Evolutionary conservation across 1,140 invertebrate genomes (phyloP).

Genomic region (Luehdorfia chinensis): DNA sequence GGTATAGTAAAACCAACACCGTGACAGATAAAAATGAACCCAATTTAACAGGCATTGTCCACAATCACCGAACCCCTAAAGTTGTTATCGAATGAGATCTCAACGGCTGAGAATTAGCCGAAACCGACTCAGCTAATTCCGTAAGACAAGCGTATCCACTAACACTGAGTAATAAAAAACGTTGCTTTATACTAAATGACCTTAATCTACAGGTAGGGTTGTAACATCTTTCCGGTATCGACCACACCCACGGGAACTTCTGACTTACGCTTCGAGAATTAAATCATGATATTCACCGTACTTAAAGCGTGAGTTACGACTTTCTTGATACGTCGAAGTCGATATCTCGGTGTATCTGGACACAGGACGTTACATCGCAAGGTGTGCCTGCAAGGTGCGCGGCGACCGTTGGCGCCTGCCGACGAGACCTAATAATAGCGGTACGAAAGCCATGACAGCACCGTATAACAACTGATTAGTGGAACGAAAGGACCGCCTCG

Average conservation of each 20-base stretch:
- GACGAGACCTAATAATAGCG: conserved; percentile 32
- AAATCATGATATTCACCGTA: conserved; percentile 19
- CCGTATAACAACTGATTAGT: conserved; percentile 61
- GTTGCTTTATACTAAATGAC: conserved; percentile 46
- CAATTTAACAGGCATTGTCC: conserved; percentile 13
- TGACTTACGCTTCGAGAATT: not conserved
- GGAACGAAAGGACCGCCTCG: conserved; percentile 18
- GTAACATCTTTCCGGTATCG: conserved; percentile 29
- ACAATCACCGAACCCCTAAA: not conserved
- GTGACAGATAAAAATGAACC: conserved; percentile 14
- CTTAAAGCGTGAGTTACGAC: conserved; percentile 10
- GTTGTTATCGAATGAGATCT: conserved; percentile 58
- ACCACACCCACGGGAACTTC: conserved; percentile 4
- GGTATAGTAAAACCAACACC: conserved; percentile 15
- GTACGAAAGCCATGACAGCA: conserved; percentile 33
- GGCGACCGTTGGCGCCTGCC: conserved; percentile 21
- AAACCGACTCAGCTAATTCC: conserved; percentile 42
- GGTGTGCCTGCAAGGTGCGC: conserved; percentile 45
- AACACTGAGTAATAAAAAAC: conserved; percentile 43
- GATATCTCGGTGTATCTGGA: conserved; percentile 49
- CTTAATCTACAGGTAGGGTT: conserved; percentile 57
- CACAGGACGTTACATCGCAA: conserved; percentile 49
- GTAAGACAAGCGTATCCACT: conserved; percentile 59
- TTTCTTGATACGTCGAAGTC: conserved; percentile 22
- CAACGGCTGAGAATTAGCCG: conserved; percentile 51